Conservation (phyloP, 2,113 vertebrate genomes). For the Pionites leucogaster region DNA sequence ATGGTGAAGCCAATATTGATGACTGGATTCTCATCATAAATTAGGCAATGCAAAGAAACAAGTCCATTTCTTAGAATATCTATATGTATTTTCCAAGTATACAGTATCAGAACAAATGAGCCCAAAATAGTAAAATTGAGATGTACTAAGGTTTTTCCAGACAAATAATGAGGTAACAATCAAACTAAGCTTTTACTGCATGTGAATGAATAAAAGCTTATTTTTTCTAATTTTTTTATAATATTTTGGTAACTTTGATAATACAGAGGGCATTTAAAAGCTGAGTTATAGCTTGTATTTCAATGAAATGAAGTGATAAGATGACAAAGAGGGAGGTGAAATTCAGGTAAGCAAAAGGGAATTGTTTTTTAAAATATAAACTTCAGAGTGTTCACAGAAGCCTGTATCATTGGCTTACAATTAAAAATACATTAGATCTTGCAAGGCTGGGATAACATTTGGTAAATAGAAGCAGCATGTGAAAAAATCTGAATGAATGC, state of each 20-base stretch:
- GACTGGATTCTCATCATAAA: neutral
- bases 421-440: slow-evolving; percentile 73
- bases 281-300: slow-evolving; percentile 12
- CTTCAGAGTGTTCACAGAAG: slow-evolving; percentile 36
- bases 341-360: slow-evolving; percentile 27
- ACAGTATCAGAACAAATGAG: neutral
- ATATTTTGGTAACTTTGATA: neutral
- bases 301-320: slow-evolving; percentile 11
- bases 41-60: neutral
- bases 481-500: slow-evolving; percentile 66
- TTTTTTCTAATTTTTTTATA: neutral
- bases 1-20: neutral
- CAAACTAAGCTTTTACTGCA: slow-evolving; percentile 16
- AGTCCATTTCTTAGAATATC: neutral
- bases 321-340: neutral
- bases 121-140: neutral
- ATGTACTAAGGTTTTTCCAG: neutral
- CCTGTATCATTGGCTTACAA: slow-evolving; percentile 22
- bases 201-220: neutral
- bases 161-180: neutral
- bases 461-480: slow-evolving; percentile 64
- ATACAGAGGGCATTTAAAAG: neutral
- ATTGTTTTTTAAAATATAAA: slow-evolving; percentile 25
- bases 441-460: slow-evolving; percentile 52
- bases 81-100: slow-evolving; percentile 26